These are phyloP conservation scores for Antrozous pallidus DNA, from an alignment of 2,797 vertebrate genomes.

Conservation along the genomic window DNA sequence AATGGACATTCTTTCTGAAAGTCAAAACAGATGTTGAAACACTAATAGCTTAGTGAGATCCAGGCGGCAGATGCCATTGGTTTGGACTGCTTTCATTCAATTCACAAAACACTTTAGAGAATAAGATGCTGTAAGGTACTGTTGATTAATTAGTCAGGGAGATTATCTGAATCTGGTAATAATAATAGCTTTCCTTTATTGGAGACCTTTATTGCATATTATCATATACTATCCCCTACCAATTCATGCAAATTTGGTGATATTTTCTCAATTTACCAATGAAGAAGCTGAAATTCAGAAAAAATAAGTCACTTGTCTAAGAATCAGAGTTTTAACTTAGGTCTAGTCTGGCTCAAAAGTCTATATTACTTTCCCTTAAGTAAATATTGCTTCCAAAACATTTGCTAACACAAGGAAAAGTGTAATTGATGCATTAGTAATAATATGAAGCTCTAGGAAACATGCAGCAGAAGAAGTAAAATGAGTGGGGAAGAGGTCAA, in stretches of 20 bases:
- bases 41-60: constrained; percentile 62
- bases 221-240: not conserved
- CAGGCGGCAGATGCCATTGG: constrained; percentile 60
- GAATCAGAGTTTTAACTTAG: not conserved
- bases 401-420: not conserved
- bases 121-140: not conserved
- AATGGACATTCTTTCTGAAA: constrained; percentile 68
- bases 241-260: not conserved
- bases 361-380: not conserved
- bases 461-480: not conserved
- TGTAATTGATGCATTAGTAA: not conserved
- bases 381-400: not conserved
- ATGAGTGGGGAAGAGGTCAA: not conserved
- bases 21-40: constrained; percentile 65
- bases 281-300: constrained; percentile 31
- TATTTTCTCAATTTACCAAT: not conserved
- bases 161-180: not conserved
- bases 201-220: not conserved
- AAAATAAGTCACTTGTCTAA: not conserved
- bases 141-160: not conserved
- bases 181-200: not conserved
- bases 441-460: not conserved
- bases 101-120: constrained; percentile 8
- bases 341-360: not conserved
- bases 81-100: constrained; percentile 48